Evolutionary conservation across 2,797 vertebrate genomes (phyloP).

Genomic region (Poeciliopsis gracilis): DNA sequence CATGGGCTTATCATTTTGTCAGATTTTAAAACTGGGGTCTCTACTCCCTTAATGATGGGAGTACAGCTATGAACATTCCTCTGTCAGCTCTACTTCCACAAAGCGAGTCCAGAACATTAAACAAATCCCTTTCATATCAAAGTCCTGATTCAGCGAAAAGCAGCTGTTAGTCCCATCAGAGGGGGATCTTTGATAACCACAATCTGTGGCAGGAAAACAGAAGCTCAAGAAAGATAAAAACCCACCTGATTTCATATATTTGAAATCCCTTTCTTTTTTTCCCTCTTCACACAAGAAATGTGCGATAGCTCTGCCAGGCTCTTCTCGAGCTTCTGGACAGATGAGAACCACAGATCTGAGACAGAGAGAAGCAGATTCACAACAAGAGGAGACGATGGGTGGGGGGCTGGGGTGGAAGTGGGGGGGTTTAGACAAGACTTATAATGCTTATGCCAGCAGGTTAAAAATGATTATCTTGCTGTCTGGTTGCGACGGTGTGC

Average conservation of each 20-base stretch:
- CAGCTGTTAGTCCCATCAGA: conserved; percentile 7
- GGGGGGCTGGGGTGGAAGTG: too few species aligned
- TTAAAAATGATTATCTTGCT: conserved; percentile 81
- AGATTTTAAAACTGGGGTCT: neutral
- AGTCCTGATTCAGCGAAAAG: conserved; percentile 28
- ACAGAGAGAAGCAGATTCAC: conserved; percentile 18
- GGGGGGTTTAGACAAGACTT: conserved; percentile 47
- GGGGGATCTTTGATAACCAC: neutral
- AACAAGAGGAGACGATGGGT: conserved; percentile 1
- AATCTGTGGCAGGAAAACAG: neutral
- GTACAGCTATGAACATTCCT: conserved; percentile 12
- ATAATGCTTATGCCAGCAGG: conserved; percentile 83
- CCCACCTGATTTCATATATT: conserved; percentile 8
- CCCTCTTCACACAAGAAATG: conserved; percentile 28
- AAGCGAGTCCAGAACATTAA: conserved; percentile 1
- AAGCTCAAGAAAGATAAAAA: conserved; percentile 1
- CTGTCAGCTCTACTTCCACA: conserved; percentile 28
- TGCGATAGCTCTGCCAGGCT: conserved; percentile 53
- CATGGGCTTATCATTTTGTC: neutral
- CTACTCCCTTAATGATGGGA: neutral
- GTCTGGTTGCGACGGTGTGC: conserved; percentile 66
- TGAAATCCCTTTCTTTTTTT: neutral
- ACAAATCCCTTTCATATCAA: conserved; percentile 6
- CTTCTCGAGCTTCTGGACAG: conserved; percentile 64
- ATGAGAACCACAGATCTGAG: conserved; percentile 56